These are phyloP conservation scores for Papilio demoleus DNA, from an alignment of 2,888 invertebrate species.

Conservation along the genomic window DNA sequence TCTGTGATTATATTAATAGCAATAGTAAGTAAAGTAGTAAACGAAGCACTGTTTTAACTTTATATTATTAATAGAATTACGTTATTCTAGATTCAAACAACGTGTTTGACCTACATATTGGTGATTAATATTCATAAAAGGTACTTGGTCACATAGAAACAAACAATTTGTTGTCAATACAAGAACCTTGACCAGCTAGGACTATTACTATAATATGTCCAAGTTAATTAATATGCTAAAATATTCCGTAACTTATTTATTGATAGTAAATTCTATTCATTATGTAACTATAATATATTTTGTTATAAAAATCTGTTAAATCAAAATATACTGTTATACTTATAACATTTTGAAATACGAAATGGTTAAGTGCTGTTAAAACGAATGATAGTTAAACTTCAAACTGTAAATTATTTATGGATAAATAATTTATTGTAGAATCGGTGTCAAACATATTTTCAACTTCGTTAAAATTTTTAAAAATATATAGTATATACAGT, in stretches of 20 bases:
- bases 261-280: neutral
- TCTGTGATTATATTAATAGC: too few relatives aligned
- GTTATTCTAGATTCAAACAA: conserved; percentile 1
- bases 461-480: too few relatives aligned
- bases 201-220: conserved; percentile 9
- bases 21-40: too few relatives aligned
- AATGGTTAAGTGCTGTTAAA: too few relatives aligned
- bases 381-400: too few relatives aligned
- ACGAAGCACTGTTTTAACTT: neutral
- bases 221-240: conserved; percentile 11
- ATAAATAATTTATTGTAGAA: too few relatives aligned
- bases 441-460: too few relatives aligned
- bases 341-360: too few relatives aligned
- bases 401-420: too few relatives aligned
- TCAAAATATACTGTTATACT: neutral
- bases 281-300: neutral
- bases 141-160: conserved; percentile 19
- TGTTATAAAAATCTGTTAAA: neutral
- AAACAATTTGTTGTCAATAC: conserved; percentile 33
- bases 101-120: conserved; percentile 35
- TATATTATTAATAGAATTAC: neutral
- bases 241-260: conserved; percentile 8
- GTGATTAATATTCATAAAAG: conserved; percentile 35
- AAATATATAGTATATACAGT: too few relatives aligned
- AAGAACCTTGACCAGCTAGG: conserved; percentile 17